phyloP scores from a whole-genome alignment of 2,888 invertebrate genomes.

The Diaperis boleti region DNA sequence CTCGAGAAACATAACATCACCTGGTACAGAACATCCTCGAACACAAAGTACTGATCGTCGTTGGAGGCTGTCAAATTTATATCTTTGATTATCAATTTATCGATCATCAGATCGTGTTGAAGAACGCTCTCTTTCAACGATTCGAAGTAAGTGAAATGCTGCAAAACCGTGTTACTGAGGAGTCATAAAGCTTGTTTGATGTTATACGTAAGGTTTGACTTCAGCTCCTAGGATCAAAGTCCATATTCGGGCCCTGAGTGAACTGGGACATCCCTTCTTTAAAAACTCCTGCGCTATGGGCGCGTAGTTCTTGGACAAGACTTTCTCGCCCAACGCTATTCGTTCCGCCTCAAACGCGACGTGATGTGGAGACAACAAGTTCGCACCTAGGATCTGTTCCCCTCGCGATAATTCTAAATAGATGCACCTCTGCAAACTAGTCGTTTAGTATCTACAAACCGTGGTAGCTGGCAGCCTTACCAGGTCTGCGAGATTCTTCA shows the following conservation, averaged over 20 bases:
- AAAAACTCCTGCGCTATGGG: constrained; percentile 91
- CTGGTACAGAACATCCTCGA: constrained; percentile 95
- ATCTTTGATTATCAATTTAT: constrained; percentile 95
- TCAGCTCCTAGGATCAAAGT: constrained; percentile 86
- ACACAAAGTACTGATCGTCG: constrained; percentile 98
- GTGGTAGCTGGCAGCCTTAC: constrained; percentile 69
- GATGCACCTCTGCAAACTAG: constrained; percentile 71
- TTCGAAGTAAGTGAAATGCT: constrained; percentile 83
- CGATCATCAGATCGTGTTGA: constrained; percentile 91
- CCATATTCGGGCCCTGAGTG: constrained; percentile 87
- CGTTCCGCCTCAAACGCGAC: constrained; percentile 77
- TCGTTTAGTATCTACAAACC: constrained; percentile 5
- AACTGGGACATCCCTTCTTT: constrained; percentile 86
- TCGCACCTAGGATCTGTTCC: constrained; percentile 82
- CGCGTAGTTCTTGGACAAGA: constrained; percentile 83
- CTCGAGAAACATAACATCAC: constrained; percentile 92
- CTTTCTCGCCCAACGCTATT: constrained; percentile 80
- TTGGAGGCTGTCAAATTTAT: constrained; percentile 96
- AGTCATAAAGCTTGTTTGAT: neutral
- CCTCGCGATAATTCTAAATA: constrained; percentile 82
- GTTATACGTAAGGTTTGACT: constrained; percentile 74
- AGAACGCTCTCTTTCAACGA: constrained; percentile 85
- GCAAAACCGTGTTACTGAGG: constrained; percentile 25
- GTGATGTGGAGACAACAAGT: constrained; percentile 71
- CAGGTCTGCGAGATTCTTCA: constrained; percentile 86